These are phyloP conservation scores for Macroteleia sp. DNA, from an alignment of 2,888 invertebrate species.

Conservation along the genomic window DNA sequence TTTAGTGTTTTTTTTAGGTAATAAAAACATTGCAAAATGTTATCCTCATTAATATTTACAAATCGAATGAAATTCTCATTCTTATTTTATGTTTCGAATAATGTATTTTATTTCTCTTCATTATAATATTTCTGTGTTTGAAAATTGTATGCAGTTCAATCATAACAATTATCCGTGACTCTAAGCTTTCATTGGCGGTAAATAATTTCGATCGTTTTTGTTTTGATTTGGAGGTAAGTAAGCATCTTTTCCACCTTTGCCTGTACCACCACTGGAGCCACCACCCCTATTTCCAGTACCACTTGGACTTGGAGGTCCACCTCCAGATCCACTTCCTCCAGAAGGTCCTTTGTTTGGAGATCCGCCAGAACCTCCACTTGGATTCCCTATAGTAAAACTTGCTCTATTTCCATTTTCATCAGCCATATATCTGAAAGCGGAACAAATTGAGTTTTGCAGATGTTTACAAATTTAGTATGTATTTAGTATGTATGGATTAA, in stretches of 20 bases:
- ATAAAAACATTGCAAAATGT: too few species aligned
- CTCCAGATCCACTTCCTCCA: constrained; percentile 50
- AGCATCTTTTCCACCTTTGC: constrained; percentile 23
- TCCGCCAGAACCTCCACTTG: constrained; percentile 56
- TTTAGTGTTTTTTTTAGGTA: too few species aligned
- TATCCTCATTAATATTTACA: too few species aligned
- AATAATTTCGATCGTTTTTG: constrained; percentile 73
- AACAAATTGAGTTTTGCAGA: too few species aligned
- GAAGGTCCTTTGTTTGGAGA: constrained; percentile 23
- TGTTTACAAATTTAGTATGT: too few species aligned
- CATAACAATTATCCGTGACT: too few species aligned
- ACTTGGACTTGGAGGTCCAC: too few species aligned
- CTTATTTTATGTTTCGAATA: too few species aligned
- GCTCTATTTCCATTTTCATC: constrained; percentile 81
- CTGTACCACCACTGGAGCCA: constrained; percentile 3
- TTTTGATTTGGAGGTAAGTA: constrained; percentile 71
- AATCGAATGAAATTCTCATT: too few species aligned
- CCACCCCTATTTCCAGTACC: constrained; percentile 29
- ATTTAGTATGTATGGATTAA: too few species aligned
- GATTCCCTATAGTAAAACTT: constrained; percentile 79
- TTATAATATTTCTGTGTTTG: too few species aligned
- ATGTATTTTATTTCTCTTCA: too few species aligned
- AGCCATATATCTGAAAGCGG: constrained; percentile 80
- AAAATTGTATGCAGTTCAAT: not conserved
- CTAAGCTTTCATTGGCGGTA: constrained; percentile 73